Evolutionary conservation across 1,140 invertebrate species (phyloP).

Genomic region (Neodiprion virginianus): DNA sequence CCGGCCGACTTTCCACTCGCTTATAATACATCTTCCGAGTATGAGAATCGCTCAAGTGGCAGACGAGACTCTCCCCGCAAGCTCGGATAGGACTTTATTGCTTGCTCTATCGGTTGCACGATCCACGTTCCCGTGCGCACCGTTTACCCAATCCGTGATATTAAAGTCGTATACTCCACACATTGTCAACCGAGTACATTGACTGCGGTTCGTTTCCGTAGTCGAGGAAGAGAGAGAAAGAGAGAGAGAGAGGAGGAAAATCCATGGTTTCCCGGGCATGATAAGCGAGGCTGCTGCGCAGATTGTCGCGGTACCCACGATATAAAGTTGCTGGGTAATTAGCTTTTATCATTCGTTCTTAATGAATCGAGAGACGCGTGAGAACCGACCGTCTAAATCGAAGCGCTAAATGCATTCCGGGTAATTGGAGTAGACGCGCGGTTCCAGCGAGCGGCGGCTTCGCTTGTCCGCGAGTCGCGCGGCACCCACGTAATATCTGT

Average conservation of each 20-base stretch:
- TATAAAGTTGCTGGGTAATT: neutral
- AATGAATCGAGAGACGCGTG: neutral
- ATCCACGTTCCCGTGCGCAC: neutral
- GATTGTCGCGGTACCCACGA: neutral
- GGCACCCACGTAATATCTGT: slow-evolving; percentile 48
- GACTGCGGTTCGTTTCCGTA: neutral
- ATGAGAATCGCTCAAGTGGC: too few species aligned
- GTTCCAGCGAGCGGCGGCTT: neutral
- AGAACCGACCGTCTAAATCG: neutral
- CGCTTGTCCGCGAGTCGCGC: neutral
- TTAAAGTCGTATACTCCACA: neutral
- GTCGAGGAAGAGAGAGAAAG: neutral
- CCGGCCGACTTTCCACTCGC: too few species aligned
- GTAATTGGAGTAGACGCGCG: slow-evolving; percentile 49
- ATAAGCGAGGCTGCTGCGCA: neutral
- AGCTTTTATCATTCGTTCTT: neutral
- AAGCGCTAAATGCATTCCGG: slow-evolving; percentile 47
- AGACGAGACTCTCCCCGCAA: too few species aligned
- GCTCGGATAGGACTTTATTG: too few species aligned
- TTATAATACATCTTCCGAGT: too few species aligned
- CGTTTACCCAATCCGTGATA: neutral
- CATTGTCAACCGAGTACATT: too few species aligned
- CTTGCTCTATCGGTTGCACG: too few species aligned
- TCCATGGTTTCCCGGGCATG: neutral
- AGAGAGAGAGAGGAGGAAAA: neutral